These are phyloP conservation scores for Epinotia brunnichana DNA, from an alignment of 2,888 invertebrate species.

Conservation along the genomic window DNA sequence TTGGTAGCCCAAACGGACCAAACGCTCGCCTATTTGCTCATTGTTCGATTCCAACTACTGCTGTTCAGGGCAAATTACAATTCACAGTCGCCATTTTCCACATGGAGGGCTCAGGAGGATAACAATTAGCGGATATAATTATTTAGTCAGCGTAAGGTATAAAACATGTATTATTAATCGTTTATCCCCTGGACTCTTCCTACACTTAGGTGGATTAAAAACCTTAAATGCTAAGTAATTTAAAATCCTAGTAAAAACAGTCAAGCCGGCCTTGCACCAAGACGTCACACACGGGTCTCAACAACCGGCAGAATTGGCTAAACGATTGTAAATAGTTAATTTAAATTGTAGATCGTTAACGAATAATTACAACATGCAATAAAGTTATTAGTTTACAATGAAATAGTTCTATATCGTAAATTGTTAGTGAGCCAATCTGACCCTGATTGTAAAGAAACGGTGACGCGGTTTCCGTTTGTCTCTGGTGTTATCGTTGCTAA, in stretches of 20 bases:
- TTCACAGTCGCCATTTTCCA: constrained; percentile 10
- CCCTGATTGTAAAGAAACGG: constrained; percentile 40
- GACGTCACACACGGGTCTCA: constrained; percentile 34
- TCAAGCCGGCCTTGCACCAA: constrained; percentile 32
- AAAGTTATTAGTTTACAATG: constrained; percentile 40
- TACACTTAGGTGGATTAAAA: constrained; percentile 33
- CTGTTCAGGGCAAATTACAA: constrained; percentile 9
- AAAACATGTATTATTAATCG: constrained; percentile 15
- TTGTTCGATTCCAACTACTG: background rate
- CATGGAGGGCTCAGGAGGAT: constrained; percentile 16
- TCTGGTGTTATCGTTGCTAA: constrained; percentile 30
- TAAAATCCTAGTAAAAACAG: constrained; percentile 35
- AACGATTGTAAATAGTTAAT: constrained; percentile 40
- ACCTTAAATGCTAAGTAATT: constrained; percentile 33
- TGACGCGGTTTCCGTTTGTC: constrained; percentile 13
- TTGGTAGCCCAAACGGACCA: background rate
- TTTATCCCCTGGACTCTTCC: constrained; percentile 25
- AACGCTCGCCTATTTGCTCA: constrained; percentile 12
- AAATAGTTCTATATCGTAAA: constrained; percentile 39
- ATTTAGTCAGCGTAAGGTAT: constrained; percentile 28
- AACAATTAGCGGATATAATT: constrained; percentile 21
- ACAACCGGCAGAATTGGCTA: constrained; percentile 41
- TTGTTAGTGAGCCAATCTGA: constrained; percentile 44
- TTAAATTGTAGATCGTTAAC: constrained; percentile 39
- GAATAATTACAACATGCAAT: constrained; percentile 39